Percentiles rank a stretch among this genome's conserved stretches.
phyloP scores from a whole-genome alignment of 2,888 invertebrate genomes.

The Cephus spinipes region DNA sequence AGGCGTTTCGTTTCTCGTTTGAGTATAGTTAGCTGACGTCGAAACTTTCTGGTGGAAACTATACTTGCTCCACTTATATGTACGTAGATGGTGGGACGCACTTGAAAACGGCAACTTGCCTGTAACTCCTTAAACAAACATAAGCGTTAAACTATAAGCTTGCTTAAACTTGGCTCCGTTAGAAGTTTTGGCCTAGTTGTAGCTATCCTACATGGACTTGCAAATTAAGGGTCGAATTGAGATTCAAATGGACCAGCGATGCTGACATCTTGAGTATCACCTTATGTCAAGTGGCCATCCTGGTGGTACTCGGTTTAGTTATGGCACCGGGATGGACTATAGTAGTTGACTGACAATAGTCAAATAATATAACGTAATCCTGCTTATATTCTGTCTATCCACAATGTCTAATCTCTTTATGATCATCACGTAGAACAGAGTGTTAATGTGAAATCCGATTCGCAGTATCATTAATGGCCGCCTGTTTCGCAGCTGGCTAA shows the following conservation, averaged over 20 bases:
- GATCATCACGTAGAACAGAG: not conserved
- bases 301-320: not conserved
- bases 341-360: not conserved
- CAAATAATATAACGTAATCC: not conserved
- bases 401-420: not conserved
- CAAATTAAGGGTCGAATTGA: slow-evolving; percentile 53
- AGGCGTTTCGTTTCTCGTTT: not conserved
- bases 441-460: not conserved
- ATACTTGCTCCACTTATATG: not conserved
- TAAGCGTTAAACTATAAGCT: slow-evolving; percentile 51
- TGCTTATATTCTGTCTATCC: not conserved
- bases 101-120: slow-evolving; percentile 38
- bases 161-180: slow-evolving; percentile 47
- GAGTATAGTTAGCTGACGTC: not conserved
- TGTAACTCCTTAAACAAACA: slow-evolving; percentile 54
- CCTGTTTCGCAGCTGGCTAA: not conserved
- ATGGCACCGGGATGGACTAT: not conserved
- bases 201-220: slow-evolving; percentile 40
- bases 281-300: not conserved
- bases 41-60: slow-evolving; percentile 1
- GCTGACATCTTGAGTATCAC: not conserved
- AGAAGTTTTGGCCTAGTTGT: slow-evolving; percentile 32
- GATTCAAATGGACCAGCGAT: slow-evolving; percentile 39
- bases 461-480: not conserved
- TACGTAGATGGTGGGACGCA: not conserved